Evolutionary conservation across 2,888 invertebrate genomes (phyloP).

Genomic region (Lasioglossum leucozonium): DNA sequence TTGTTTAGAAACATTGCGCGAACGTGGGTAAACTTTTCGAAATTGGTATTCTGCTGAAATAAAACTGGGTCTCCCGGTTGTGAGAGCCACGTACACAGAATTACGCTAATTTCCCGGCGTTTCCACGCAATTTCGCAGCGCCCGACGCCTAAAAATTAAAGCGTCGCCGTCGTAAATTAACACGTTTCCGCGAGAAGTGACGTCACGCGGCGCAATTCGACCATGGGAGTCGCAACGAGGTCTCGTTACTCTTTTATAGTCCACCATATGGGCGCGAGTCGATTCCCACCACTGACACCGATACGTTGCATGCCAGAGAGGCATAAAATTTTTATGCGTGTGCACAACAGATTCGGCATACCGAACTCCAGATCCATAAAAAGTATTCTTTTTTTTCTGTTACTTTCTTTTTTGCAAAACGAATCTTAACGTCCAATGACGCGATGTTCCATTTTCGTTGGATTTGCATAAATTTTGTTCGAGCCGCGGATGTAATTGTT

Average conservation of each 20-base stretch:
- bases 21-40: not conserved
- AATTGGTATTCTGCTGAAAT: not conserved
- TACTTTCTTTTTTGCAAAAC: not conserved
- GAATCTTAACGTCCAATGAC: not conserved
- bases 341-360: not conserved
- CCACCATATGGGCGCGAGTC: conserved; percentile 62
- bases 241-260: conserved; percentile 73
- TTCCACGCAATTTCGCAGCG: conserved; percentile 58
- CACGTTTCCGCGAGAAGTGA: conserved; percentile 82
- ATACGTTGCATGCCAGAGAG: conserved; percentile 20
- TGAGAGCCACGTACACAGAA: not conserved
- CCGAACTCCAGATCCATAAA: not conserved
- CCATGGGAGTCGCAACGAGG: conserved; percentile 75
- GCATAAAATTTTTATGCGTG: not conserved
- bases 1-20: not conserved
- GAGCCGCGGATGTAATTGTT: not conserved
- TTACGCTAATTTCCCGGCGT: conserved; percentile 26
- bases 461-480: not conserved
- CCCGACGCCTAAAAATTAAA: conserved; percentile 64
- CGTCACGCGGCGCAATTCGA: conserved; percentile 71
- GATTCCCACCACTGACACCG: conserved; percentile 69
- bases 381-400: not conserved
- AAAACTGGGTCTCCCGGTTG: not conserved
- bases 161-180: conserved; percentile 75
- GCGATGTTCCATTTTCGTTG: not conserved